Evolutionary conservation across 2,888 invertebrate genomes (phyloP).

Genomic region (Linyphia triangularis): DNA sequence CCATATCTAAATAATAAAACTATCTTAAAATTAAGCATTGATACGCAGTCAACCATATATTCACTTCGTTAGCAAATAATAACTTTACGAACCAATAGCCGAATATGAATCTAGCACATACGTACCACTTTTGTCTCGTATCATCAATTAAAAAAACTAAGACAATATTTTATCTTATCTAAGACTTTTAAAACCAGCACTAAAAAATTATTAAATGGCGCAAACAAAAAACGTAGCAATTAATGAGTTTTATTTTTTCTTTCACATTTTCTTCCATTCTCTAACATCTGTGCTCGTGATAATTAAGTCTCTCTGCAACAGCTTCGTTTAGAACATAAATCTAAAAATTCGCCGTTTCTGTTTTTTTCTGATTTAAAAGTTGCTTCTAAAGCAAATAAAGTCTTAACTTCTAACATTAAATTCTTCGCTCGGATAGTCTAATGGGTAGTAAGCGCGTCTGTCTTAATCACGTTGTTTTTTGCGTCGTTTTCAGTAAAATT

Average conservation of each 20-base stretch:
- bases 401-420: constrained; percentile 67
- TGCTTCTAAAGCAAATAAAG: constrained; percentile 44
- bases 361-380: constrained; percentile 34
- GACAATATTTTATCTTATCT: constrained; percentile 12
- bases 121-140: constrained; percentile 2
- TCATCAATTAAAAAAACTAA: constrained; percentile 11
- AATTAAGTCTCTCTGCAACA: constrained; percentile 68
- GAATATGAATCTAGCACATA: background rate
- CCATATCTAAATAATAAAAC: too few relatives aligned
- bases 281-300: constrained; percentile 56
- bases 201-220: constrained; percentile 14
- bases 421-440: constrained; percentile 58
- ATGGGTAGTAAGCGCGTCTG: constrained; percentile 37
- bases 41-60: too few relatives aligned
- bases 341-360: constrained; percentile 32
- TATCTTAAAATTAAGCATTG: too few relatives aligned
- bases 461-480: constrained; percentile 34
- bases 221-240: constrained; percentile 46
- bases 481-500: constrained; percentile 22
- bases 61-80: too few relatives aligned
- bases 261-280: constrained; percentile 24
- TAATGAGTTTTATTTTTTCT: constrained; percentile 51
- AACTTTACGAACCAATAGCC: background rate
- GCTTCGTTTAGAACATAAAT: constrained; percentile 61
- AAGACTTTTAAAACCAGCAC: constrained; percentile 18